A percentile compares a stretch with the other conserved stretches of the same genome.
Conservation (phyloP, 1,140 invertebrate species). For the Cyclargus thomasi region DNA sequence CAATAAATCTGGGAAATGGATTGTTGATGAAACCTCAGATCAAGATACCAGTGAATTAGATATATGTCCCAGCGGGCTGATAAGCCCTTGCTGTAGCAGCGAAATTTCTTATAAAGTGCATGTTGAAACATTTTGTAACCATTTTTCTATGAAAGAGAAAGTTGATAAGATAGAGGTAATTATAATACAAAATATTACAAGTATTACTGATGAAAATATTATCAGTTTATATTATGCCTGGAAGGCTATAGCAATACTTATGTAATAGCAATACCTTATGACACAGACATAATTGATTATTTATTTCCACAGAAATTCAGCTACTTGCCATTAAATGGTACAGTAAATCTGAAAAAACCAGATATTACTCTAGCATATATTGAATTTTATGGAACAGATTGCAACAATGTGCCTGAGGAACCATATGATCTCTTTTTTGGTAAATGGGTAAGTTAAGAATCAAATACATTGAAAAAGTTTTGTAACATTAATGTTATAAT, state of each 20-base stretch:
- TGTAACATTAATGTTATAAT: neutral
- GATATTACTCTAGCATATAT: constrained; percentile 86
- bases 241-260: too few relatives aligned
- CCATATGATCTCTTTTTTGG: constrained; percentile 90
- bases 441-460: constrained; percentile 80
- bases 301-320: constrained; percentile 79
- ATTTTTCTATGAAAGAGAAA: constrained; percentile 86
- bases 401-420: constrained; percentile 79
- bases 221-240: neutral
- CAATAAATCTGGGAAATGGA: constrained; percentile 49
- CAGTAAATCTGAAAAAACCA: constrained; percentile 89
- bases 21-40: constrained; percentile 25
- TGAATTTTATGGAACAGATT: constrained; percentile 91
- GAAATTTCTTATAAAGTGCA: constrained; percentile 86
- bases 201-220: neutral
- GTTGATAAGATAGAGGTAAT: constrained; percentile 89
- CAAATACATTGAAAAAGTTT: neutral
- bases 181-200: constrained; percentile 11
- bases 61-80: constrained; percentile 68
- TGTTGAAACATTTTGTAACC: constrained; percentile 92
- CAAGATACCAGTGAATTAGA: constrained; percentile 32
- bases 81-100: constrained; percentile 72
- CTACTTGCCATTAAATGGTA: constrained; percentile 87
- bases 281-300: neutral
- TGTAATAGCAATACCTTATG: neutral